Base-by-base conservation (phyloP, 2,888 invertebrate species). In the Lysandra bellargus region DNA sequence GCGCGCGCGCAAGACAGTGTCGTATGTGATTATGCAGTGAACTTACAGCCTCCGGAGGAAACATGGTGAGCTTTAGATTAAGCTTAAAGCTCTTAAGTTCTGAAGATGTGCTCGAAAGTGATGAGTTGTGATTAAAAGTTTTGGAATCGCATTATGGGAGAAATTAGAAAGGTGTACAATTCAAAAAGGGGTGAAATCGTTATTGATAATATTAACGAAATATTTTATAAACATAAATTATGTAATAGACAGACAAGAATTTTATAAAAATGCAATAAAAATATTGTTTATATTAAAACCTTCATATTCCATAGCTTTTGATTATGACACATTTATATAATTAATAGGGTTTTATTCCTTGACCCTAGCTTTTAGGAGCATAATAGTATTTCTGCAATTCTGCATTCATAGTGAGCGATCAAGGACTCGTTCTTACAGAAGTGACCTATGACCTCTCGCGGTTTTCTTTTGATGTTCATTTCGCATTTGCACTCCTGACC, bases 21-120 rank as follows among this genome's bases (percentile, higher is more conserved):
- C 82, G 84, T 83, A 81, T 84, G 83, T 83, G 83, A 82, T 81
- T 82, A 85, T 85, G 85, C 85, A 84, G 85, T 85, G 84, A 83
- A 81, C 85, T 84, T 80, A 80, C 82, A 82, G 81, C 80, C 80
- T 81, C 79, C 77, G 79, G 81, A 80, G 81, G 81, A 80, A 82
- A 83, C 78, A 85, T 85, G 85, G 85, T 85, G 82, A 85, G 84
- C 82, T 83, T 80, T 82, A 61, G 60, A 69, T 17, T 69, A 37
- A 69, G 69, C 64, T 64, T 64, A 14, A 69, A 69, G 69, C 69
- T 69, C 69, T 69, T 33, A 69, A 30, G 30, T 30, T 61, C 7
- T 30, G 30, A 23, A 64, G 30, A 30, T 64, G 64, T 64, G 30
- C 64, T 30, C 12, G 33, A 69, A 33, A 69, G 69, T 69, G 69